Conservation (phyloP, 1,140 invertebrate species). For the Heterodera schachtii region DNA sequence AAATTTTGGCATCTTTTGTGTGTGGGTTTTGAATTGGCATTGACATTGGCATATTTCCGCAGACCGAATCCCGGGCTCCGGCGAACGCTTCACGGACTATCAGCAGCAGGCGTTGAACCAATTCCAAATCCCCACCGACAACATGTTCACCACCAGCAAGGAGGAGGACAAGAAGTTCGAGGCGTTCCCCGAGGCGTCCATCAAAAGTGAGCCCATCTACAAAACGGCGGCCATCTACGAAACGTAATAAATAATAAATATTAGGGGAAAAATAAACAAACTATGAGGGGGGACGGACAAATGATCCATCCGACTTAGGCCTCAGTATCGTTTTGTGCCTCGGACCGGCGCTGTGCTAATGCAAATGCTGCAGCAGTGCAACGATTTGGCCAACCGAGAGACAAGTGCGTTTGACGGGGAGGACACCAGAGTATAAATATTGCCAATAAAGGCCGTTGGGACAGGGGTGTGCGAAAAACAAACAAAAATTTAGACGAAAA, state of each 20-base stretch:
- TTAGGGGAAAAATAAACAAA: no score
- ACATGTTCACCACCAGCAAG: slow-evolving; percentile 62
- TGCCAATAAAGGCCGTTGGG: no score
- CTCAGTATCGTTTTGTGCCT: slow-evolving; percentile 51
- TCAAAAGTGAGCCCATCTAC: slow-evolving; percentile 59
- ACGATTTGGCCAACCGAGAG: slow-evolving; percentile 46
- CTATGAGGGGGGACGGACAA: no score
- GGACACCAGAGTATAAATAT: no score
- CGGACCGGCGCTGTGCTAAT: slow-evolving; percentile 40
- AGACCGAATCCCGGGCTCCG: slow-evolving; percentile 51
- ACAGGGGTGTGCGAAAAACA: no score
- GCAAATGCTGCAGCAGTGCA: slow-evolving; percentile 50
- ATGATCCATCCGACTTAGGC: slow-evolving; percentile 33
- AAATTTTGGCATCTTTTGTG: background rate
- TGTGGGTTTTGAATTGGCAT: no score
- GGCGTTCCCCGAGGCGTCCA: slow-evolving; percentile 61
- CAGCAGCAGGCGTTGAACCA: slow-evolving; percentile 52
- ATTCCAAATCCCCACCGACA: slow-evolving; percentile 52
- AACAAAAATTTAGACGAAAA: no score
- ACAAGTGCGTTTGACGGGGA: slow-evolving; percentile 10
- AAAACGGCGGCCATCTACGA: slow-evolving; percentile 59
- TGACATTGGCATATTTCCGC: slow-evolving; percentile 3
- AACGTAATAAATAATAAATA: slow-evolving; percentile 29
- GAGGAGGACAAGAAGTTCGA: slow-evolving; percentile 66
- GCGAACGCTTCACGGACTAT: slow-evolving; percentile 52